Evolutionary conservation across 2,797 vertebrate genomes (phyloP), one percentile per base, ranked within the genome.

Genomic region (Aphelocoma californica): DNA sequence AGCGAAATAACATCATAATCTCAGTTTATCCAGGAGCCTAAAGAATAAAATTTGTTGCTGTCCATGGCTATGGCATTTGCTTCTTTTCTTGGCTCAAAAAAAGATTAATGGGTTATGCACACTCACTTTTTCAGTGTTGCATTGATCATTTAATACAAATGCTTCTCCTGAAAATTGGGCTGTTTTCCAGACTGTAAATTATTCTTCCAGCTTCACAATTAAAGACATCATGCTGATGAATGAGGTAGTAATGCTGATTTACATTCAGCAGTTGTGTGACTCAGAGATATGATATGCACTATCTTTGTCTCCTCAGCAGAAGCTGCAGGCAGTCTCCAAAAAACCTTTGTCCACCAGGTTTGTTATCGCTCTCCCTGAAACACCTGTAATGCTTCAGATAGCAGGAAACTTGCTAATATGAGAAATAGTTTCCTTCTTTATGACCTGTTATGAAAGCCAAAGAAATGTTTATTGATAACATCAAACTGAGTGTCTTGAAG

Each of bases 141-240:
- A 91, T 60, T 96, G 95, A 97, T 96, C 86, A 86, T 66, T 95
- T 93, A 90, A 94, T 91, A 94, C 90, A 97, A 97, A 97, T 79
- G 53, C 42, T 95, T 95, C 91, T 94, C 57, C 84, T 80, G 86
- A 97, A 94, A 94, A 97, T 58, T 95, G 92, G 91, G 88, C 86
- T 85, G 47, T 96, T 95, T 97, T 96, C 94, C 91, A 96, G 96
- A 65, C 94, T 81, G 93, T 81, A 97, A 97, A 97, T 97, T 97
- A 97, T 97, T 96, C 95, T 97, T 97, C 81, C 78, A 74, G 79
- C 93, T 96, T 92, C 93, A 96, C 96, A 97, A 97, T 97, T 97
- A 96, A 95, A 96, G 96, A 34, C 81, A 96, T 96, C 86, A 84
- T 51, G 67, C 92, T 97, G 94, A 97, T 14, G 44, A 95, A 97